These are phyloP conservation scores for Mus spicilegus DNA, from an alignment of 2,113 vertebrate species.

Conservation along the genomic window DNA sequence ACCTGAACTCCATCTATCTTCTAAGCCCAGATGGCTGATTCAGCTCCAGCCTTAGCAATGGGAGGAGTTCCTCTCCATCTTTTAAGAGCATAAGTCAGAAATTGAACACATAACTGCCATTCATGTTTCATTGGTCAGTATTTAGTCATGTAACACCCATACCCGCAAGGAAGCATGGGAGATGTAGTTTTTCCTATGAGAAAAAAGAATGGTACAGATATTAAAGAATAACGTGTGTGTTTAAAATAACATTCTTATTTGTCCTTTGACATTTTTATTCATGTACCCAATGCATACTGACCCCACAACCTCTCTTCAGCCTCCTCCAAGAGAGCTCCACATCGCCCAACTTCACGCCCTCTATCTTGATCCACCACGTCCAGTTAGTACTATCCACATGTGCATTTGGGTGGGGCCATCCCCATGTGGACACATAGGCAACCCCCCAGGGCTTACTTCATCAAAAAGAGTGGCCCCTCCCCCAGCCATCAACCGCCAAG, in stretches of 20 bases:
- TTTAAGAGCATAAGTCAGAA: neutral
- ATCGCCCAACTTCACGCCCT: neutral
- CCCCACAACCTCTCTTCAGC: neutral
- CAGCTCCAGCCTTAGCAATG: neutral
- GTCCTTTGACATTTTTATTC: neutral
- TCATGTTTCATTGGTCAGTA: neutral
- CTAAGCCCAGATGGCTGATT: neutral
- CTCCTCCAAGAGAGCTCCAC: neutral
- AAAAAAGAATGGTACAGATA: neutral
- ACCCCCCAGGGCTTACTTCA: neutral
- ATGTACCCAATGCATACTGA: neutral
- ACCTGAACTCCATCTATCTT: neutral
- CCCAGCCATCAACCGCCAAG: neutral
- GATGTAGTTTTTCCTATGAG: neutral
- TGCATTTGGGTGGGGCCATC: neutral
- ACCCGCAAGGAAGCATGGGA: neutral
- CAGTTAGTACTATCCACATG: neutral
- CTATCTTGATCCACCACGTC: neutral
- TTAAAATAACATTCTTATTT: neutral
- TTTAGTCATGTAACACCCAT: neutral
- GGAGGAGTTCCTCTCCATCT: neutral
- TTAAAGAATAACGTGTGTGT: neutral
- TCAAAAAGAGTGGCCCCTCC: neutral
- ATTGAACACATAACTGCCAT: neutral
- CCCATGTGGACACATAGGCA: neutral